These are phyloP conservation scores for Rhopalosiphum maidis DNA, from an alignment of 1,140 invertebrate species.

Conservation along the genomic window DNA sequence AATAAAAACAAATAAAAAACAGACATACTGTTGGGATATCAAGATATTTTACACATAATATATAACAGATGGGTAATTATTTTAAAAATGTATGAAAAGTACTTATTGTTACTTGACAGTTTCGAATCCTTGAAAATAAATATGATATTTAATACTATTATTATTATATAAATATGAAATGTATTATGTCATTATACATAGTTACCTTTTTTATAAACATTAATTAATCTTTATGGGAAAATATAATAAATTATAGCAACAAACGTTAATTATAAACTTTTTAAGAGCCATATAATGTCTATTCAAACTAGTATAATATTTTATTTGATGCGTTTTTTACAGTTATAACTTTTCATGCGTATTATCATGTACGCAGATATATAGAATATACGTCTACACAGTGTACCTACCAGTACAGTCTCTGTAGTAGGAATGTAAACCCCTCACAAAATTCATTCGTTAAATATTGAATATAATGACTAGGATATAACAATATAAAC, in stretches of 20 bases:
- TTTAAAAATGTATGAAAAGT: not conserved
- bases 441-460: not conserved
- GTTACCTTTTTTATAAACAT: not conserved
- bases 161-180: not conserved
- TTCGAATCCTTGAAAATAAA: not conserved
- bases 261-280: not conserved
- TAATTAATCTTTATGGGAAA: constrained; percentile 9
- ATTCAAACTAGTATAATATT: not conserved
- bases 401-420: not conserved
- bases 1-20: not conserved
- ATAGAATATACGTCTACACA: not conserved
- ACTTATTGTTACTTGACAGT: not conserved
- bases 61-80: not conserved
- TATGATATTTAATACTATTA: not conserved
- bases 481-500: not conserved
- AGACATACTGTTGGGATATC: not conserved
- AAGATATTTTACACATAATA: not conserved
- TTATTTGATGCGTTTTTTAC: not conserved
- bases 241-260: not conserved
- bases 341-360: not conserved
- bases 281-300: not conserved
- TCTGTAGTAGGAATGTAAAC: not conserved
- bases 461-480: not conserved
- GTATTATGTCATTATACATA: not conserved
- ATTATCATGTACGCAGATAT: not conserved